These are phyloP conservation scores for Siniperca knerii DNA, from an alignment of 2,113 vertebrate genomes.

Conservation along the genomic window DNA sequence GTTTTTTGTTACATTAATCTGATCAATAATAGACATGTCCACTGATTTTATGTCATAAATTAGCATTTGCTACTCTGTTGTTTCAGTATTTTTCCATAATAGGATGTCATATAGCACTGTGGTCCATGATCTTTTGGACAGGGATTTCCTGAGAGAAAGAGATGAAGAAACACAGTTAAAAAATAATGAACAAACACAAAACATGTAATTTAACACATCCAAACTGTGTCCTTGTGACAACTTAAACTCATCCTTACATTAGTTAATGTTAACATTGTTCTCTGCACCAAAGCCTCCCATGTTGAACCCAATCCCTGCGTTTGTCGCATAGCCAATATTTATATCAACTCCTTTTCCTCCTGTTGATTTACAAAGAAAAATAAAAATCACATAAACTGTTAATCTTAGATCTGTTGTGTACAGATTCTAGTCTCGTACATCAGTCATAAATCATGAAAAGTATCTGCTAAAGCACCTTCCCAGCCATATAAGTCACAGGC, in stretches of 20 bases:
- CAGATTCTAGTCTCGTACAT: background rate
- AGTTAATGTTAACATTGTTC: conserved; percentile 1
- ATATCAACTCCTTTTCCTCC: conserved; percentile 15
- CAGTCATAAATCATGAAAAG: background rate
- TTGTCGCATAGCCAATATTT: background rate
- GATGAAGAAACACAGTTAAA: background rate
- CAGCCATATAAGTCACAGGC: background rate
- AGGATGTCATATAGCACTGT: background rate
- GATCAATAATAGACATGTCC: background rate
- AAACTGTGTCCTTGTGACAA: background rate
- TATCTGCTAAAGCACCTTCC: background rate
- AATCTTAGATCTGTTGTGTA: background rate
- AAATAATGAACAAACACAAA: background rate
- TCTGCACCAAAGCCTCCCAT: background rate
- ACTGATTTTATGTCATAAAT: background rate
- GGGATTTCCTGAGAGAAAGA: background rate
- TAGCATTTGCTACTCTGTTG: background rate
- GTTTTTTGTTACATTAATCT: background rate
- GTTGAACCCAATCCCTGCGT: background rate
- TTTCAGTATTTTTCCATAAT: background rate
- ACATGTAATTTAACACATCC: background rate
- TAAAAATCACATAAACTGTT: background rate
- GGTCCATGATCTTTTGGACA: background rate
- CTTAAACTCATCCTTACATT: background rate
- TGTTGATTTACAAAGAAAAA: background rate